Evolutionary conservation across 2,113 vertebrate genomes (phyloP), one percentile per base, ranked within the genome.

Genomic region (Diadophis punctatus): DNA sequence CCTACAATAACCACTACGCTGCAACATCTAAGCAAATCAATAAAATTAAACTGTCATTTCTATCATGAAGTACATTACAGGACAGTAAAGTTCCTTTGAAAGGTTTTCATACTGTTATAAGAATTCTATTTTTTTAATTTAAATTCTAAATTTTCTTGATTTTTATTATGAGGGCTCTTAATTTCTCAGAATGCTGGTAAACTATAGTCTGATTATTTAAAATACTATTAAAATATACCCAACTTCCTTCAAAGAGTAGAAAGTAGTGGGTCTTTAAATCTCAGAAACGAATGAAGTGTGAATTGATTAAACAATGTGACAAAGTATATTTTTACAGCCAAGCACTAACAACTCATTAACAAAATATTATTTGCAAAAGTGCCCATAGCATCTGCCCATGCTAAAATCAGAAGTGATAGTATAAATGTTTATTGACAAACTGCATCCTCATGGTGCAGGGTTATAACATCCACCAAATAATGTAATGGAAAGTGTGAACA

Each of bases 291-390:
- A 56, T 52, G 1, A 25, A 9, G 14, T 49, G 30, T 22, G 30
- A 53, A 80, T 3, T 34, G 89, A 96, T 96, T 96, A 95, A 95
- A 95, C 95, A 96, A 63, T 93, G 91, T 90, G 92, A 93, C 51
- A 2, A 63, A 87, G 1, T 88, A 88, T 90, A 95, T 94, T 94
- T 92, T 93, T 95, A 96, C 91, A 63, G 92, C 63, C 43, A 91
- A 91, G 25, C 12, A 53, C 34, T n/a, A 30, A 86, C 48, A 91
- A 30, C 43, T 58, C 43, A 48, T 60, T 86, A 30, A 91, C 80
- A 48, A 58, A 58, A 18, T 74, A 80, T 25, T 68, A 49, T 30
- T 8, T 68, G 60, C 16, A 48, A 49, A 90, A 14, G 27, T 34
- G 14, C n/a, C 9, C 46, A 74, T 74, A 34, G 60, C 60, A 51